Percentiles rank a stretch among this genome's conserved stretches.
These are phyloP conservation scores for Tadarida brasiliensis DNA, from an alignment of 2,797 vertebrate genomes.

Conservation along the genomic window DNA sequence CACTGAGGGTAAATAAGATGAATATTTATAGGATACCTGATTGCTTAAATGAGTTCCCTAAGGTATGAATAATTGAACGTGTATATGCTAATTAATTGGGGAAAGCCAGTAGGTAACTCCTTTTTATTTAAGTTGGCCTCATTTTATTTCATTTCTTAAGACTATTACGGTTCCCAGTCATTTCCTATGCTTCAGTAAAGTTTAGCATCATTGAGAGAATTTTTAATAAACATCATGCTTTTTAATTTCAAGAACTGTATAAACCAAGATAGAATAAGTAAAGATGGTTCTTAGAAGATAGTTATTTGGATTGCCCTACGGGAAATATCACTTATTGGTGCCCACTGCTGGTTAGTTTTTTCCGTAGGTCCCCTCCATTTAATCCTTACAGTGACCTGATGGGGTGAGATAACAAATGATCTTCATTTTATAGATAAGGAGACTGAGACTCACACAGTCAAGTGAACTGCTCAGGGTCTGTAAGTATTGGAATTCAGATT, in stretches of 20 bases:
- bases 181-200: conserved; percentile 79
- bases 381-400: neutral
- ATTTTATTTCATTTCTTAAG: conserved; percentile 80
- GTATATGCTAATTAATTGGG: conserved; percentile 78
- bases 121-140: conserved; percentile 76
- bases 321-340: neutral
- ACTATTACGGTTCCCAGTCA: conserved; percentile 72
- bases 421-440: neutral
- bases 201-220: conserved; percentile 72
- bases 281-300: conserved; percentile 34
- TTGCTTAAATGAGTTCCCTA: conserved; percentile 81
- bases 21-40: conserved; percentile 82
- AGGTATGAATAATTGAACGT: conserved; percentile 81
- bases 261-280: conserved; percentile 46
- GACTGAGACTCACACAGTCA: neutral
- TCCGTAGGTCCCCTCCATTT: neutral
- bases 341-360: neutral
- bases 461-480: fast-evolving
- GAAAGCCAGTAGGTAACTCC: conserved; percentile 75
- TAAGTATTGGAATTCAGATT: neutral
- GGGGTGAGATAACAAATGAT: neutral
- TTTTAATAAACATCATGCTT: conserved; percentile 72
- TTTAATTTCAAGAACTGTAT: conserved; percentile 69
- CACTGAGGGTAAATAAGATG: conserved; percentile 81
- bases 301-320: neutral